Evolutionary conservation across 37 sponge, comb jelly and placozoan genomes (phyloP), one percentile per base, ranked within the genome.

Genomic region (Eunapius fragilis): DNA sequence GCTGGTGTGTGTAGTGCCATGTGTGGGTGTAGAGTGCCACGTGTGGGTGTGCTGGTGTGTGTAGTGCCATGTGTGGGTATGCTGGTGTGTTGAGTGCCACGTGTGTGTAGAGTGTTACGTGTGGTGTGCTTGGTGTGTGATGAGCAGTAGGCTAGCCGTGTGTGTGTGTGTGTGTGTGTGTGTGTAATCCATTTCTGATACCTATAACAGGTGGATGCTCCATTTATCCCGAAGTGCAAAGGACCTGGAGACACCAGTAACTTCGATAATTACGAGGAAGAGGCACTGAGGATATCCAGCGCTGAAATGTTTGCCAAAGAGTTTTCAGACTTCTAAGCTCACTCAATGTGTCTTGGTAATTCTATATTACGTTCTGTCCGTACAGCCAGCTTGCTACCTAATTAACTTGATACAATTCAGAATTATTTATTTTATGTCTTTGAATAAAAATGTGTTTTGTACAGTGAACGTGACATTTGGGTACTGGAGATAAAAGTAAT

Each of bases 251-350:
- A 99, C 77, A 68, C 96, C 74, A 99, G 99, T 69, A 99, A 99
- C 86, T 99, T 97, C 87, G 99, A 99, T 72, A 95, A 95, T 50
- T 99, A 99, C 68, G 98, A 99, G 32, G 99, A 99, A 72, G 99
- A 99, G 69, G 83, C 90, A 31, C 84, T 99, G 36, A 74, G 94
- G 47, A 94, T 95, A 25, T 83, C 99, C 12, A 90, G 88, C 25
- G 70, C 87, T 28, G 96, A 99, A 84, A 99, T 94, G 70, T 96
- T 91, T 74, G 47, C 89, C n/a, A 92, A 93, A 41, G 99, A 99
- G 79, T 99, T 99, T 90, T 93, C 91, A 22, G 96, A 95, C 72
- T 99, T 99, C 81, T 99, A 93, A 58, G 58, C 2, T 58, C 58
- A 19, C 14, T 58, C 14, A 11, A 17, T 12, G 6, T 10, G 14